A percentile compares a stretch with the other conserved stretches of the same genome.
Conservation (phyloP, 2,888 invertebrate genomes). For the Branchellion lobata region DNA sequence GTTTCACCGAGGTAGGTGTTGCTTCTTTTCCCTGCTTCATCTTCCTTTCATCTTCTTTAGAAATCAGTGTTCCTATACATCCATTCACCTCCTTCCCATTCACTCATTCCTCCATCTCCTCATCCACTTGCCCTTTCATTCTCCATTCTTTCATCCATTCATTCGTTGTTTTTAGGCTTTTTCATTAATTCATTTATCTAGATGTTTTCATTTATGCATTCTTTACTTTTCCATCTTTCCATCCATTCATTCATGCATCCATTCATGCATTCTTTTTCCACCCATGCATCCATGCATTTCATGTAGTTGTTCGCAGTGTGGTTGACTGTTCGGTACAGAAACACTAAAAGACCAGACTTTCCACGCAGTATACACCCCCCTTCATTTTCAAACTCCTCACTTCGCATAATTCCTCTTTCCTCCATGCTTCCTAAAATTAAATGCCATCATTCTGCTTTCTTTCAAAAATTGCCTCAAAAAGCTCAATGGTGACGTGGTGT, state of each 20-base stretch:
- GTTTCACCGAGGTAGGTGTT: slow-evolving; percentile 86
- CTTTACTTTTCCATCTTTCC: background rate
- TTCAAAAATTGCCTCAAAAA: too few relatives aligned
- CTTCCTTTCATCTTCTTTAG: too few relatives aligned
- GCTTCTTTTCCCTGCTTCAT: background rate
- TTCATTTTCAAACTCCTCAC: too few relatives aligned
- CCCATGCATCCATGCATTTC: background rate
- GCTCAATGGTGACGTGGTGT: too few relatives aligned
- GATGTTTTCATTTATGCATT: background rate
- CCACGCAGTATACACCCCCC: slow-evolving; percentile 96
- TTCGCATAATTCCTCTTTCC: too few relatives aligned
- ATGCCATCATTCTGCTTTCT: too few relatives aligned
- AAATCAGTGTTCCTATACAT: too few relatives aligned
- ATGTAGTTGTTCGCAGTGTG: slow-evolving; percentile 92
- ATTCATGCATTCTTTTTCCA: background rate
- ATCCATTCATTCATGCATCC: too few relatives aligned
- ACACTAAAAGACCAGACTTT: slow-evolving; percentile 95
- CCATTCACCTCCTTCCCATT: too few relatives aligned
- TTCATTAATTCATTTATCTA: background rate
- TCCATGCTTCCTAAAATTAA: too few relatives aligned
- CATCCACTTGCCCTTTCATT: too few relatives aligned
- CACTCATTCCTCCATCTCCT: too few relatives aligned
- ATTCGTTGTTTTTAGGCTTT: background rate
- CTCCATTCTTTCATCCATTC: background rate
- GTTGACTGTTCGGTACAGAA: slow-evolving; percentile 94